A percentile compares a stretch with the other conserved stretches of the same genome.
Evolutionary conservation across 2,888 invertebrate species (phyloP).

Genomic region (Mystacides longicornis): DNA sequence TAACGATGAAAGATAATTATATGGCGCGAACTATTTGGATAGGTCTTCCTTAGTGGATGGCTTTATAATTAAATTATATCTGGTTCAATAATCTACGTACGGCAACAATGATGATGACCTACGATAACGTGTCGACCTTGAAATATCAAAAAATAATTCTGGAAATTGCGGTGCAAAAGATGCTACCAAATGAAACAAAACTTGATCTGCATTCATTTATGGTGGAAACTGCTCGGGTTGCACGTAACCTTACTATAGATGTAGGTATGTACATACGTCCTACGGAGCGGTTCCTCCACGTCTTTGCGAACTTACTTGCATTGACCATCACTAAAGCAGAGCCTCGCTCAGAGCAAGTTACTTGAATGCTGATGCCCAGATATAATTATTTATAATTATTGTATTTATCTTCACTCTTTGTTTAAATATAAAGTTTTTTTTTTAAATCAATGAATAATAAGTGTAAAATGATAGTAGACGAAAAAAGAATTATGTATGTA

Average conservation of each 20-base stretch:
- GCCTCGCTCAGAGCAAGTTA: background rate
- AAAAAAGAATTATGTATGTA: too few relatives aligned
- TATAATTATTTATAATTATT: too few relatives aligned
- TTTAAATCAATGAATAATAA: too few relatives aligned
- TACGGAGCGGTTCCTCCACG: too few relatives aligned
- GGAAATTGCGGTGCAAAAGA: constrained; percentile 11
- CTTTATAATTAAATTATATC: background rate
- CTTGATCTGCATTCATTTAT: constrained; percentile 10
- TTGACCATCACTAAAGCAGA: background rate
- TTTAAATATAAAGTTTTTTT: too few relatives aligned
- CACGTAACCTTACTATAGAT: background rate
- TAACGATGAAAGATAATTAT: too few relatives aligned
- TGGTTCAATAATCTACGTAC: constrained; percentile 1
- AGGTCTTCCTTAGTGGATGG: too few relatives aligned
- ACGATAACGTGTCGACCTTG: constrained; percentile 18
- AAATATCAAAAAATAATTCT: constrained; percentile 16
- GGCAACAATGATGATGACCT: constrained; percentile 5
- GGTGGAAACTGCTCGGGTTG: background rate
- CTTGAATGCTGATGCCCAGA: background rate
- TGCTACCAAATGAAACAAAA: constrained; percentile 3
- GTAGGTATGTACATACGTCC: background rate
- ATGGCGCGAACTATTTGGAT: too few relatives aligned
- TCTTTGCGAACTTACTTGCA: too few relatives aligned
- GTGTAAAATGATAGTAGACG: too few relatives aligned
- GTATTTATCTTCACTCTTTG: too few relatives aligned